These are phyloP conservation scores for Spea multiplicata DNA, from an alignment of 2,113 vertebrate genomes.

Conservation along the genomic window DNA sequence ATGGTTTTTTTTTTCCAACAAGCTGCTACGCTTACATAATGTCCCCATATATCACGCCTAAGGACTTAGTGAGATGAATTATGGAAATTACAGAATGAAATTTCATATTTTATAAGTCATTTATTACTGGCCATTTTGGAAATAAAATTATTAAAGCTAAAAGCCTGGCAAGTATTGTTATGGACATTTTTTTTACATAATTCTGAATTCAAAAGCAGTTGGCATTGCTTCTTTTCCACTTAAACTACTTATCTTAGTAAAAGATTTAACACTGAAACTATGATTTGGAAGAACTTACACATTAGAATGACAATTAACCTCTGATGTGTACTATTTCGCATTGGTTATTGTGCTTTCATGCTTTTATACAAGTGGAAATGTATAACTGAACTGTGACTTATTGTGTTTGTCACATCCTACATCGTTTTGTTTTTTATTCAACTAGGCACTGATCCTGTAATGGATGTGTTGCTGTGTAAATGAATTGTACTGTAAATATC, in stretches of 20 bases:
- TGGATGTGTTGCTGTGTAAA: background rate
- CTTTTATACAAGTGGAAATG: background rate
- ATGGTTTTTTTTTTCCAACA: slow-evolving; percentile 22
- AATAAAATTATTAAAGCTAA: slow-evolving; percentile 18
- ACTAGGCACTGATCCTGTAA: background rate
- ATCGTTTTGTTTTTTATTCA: background rate
- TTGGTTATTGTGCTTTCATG: background rate
- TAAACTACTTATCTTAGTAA: slow-evolving; percentile 4
- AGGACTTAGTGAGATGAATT: slow-evolving; percentile 40
- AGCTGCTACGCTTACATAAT: slow-evolving; percentile 28
- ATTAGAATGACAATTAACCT: background rate
- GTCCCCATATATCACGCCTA: slow-evolving; percentile 41
- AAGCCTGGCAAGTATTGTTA: slow-evolving; percentile 42
- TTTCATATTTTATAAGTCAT: slow-evolving; percentile 45
- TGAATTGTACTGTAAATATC: background rate
- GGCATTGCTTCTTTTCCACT: background rate
- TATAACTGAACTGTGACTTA: background rate
- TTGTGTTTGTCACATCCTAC: background rate
- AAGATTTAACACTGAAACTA: slow-evolving; percentile 8
- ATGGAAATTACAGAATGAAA: slow-evolving; percentile 42
- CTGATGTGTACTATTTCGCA: background rate
- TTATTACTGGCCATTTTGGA: slow-evolving; percentile 35
- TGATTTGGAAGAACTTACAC: background rate
- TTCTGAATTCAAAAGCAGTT: slow-evolving; percentile 13
- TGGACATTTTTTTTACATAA: slow-evolving; percentile 8